Base-by-base conservation (phyloP, 2,797 vertebrate species). In the Epinephelus coioides region DNA sequence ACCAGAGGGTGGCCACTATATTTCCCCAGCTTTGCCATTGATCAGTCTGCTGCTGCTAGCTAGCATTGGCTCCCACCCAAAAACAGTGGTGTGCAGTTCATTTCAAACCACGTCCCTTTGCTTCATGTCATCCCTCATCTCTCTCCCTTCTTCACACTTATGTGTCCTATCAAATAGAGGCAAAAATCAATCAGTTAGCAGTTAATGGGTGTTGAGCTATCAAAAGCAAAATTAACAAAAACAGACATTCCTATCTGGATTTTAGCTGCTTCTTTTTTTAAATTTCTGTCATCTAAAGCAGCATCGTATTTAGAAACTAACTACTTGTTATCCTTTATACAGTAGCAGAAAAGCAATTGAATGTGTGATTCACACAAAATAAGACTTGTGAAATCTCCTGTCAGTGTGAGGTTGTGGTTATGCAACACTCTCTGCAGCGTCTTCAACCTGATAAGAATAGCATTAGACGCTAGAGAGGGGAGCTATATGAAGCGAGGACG, bases 371-470 rank as follows among this genome's bases (percentile, higher is more conserved):
- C 70, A 50, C 51, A 69, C 55, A 69, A 73, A 79, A 83, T 87
- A 47, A 84, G 54, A 89, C 67, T 34, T 25, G 78, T 77, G 65
- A 91, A 82, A 82, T 87, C 75, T 85, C 53, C 40, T 63, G 68
- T 74, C 74, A 67, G 72, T 4, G 34, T 68, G 63, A 75, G 51
- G 76, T 69, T 59, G 50, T 44, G 49, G 78, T 88, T 86, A 90
- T 51, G 85, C 86, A 93, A 92, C 67, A 55, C 54, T 49, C 46
- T 74, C 68, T 69, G 69, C 76, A 81, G 79, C 4, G 34, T 51
- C 73, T 83, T 77, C 79, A 69, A 59, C 59, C 63, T 70, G 64
- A 72, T 54, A 74, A 79, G 66, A 81, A 82, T 60, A 71, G 67
- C 57, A 66, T 79, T 46, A 65, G 65, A 82, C 0, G 2, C 19